Evolutionary conservation across 2,797 vertebrate genomes (phyloP).

Genomic region (Danio kyathit): DNA sequence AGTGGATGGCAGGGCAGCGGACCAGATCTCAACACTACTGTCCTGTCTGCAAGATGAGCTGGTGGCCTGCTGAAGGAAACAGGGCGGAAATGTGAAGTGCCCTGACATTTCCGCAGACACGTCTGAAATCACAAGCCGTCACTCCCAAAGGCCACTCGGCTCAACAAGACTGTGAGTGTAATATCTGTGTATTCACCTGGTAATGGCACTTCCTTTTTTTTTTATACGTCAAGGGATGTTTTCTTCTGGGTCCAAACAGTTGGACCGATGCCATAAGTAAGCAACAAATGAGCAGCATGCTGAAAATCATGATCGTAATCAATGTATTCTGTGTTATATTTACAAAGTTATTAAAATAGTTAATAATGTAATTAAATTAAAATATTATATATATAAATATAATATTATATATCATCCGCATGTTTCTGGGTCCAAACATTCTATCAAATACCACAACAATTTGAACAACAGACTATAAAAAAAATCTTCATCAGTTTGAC

Average conservation of each 20-base stretch:
- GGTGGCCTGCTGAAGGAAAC: constrained; percentile 57
- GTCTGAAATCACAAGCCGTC: constrained; percentile 52
- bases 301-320: too few relatives aligned
- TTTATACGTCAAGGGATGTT: constrained; percentile 22
- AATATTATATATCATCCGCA: too few relatives aligned
- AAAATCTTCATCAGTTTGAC: too few relatives aligned
- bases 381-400: too few relatives aligned
- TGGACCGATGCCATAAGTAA: too few relatives aligned
- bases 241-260: background rate
- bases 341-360: too few relatives aligned
- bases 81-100: constrained; percentile 58
- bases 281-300: too few relatives aligned
- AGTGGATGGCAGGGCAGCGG: constrained; percentile 40
- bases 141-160: constrained; percentile 59
- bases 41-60: constrained; percentile 54
- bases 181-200: constrained; percentile 46
- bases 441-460: too few relatives aligned
- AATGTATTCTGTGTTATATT: too few relatives aligned
- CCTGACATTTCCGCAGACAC: constrained; percentile 64
- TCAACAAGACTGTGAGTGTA: constrained; percentile 39
- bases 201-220: background rate
- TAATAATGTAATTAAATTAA: too few relatives aligned
- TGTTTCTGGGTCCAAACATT: too few relatives aligned
- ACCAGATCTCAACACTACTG: constrained; percentile 47
- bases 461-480: too few relatives aligned